Conservation (phyloP, 2,888 invertebrate species). For the Aphodius sticticus region DNA sequence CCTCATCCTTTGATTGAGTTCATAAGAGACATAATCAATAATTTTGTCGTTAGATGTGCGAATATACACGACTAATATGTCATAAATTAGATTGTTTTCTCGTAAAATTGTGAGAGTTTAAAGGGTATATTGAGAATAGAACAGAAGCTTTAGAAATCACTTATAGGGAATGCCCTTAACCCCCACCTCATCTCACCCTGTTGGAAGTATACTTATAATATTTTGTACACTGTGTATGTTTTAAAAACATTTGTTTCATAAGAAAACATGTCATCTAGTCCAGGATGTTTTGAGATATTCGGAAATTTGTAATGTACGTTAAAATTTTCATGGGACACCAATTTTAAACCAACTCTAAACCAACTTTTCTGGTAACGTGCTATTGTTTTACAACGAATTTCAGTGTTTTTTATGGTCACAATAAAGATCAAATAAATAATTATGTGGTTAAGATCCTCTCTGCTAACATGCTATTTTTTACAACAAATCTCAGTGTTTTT, state of each 20-base stretch:
- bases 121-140: background rate
- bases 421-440: too few relatives aligned
- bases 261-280: slow-evolving; percentile 6
- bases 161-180: slow-evolving; percentile 19
- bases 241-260: background rate
- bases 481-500: too few relatives aligned
- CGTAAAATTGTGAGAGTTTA: background rate
- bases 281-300: background rate
- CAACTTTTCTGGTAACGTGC: too few relatives aligned
- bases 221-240: background rate
- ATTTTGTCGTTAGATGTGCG: slow-evolving; percentile 7
- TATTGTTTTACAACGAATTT: too few relatives aligned
- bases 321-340: background rate
- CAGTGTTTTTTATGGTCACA: too few relatives aligned
- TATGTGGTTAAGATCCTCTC: too few relatives aligned
- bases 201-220: background rate
- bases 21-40: background rate
- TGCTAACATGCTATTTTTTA: too few relatives aligned
- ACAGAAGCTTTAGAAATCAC: slow-evolving; percentile 9
- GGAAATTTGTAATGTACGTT: background rate
- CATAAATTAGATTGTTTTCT: background rate
- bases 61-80: background rate
- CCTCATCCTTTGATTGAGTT: background rate
- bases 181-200: slow-evolving; percentile 4
- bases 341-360: background rate